A percentile compares a stretch with the other conserved stretches of the same genome.
phyloP scores from a whole-genome alignment of 2,888 invertebrate species.

The Oxystoma pomonae region DNA sequence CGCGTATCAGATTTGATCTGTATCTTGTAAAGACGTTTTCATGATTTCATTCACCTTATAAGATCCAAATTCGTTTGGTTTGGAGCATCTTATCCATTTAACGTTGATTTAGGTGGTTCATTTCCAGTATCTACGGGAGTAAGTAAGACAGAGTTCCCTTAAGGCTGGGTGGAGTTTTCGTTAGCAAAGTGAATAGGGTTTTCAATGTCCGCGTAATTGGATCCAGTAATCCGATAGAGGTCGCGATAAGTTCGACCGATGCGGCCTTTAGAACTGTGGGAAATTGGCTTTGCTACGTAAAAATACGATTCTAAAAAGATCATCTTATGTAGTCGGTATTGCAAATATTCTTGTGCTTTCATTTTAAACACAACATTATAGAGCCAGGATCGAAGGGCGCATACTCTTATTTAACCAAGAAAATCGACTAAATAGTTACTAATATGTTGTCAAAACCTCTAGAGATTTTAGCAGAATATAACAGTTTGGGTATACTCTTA shows the following conservation, averaged over 20 bases:
- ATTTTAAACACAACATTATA: too few species aligned
- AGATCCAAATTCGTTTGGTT: slow-evolving; percentile 25
- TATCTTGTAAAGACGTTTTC: slow-evolving; percentile 36
- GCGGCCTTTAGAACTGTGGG: slow-evolving; percentile 44
- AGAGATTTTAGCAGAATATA: too few species aligned
- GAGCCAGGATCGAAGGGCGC: too few species aligned
- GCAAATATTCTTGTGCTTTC: background rate
- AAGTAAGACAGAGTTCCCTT: background rate
- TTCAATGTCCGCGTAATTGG: slow-evolving; percentile 45
- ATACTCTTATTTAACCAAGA: too few species aligned
- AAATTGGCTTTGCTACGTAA: slow-evolving; percentile 37
- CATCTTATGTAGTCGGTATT: background rate
- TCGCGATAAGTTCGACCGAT: slow-evolving; percentile 43
- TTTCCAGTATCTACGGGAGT: too few species aligned
- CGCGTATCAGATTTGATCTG: slow-evolving; percentile 38
- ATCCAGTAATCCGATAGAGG: slow-evolving; percentile 46
- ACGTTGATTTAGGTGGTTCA: background rate
- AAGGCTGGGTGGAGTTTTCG: background rate
- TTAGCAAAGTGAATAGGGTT: background rate
- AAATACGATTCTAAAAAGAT: slow-evolving; percentile 10
- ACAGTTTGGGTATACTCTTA: too few species aligned
- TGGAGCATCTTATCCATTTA: background rate
- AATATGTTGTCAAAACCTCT: too few species aligned
- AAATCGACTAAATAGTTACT: too few species aligned
- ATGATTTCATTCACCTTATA: slow-evolving; percentile 50